A percentile compares a stretch with the other conserved stretches of the same genome.
phyloP scores from a whole-genome alignment of 1,140 invertebrate genomes.

The Halyomorpha halys region DNA sequence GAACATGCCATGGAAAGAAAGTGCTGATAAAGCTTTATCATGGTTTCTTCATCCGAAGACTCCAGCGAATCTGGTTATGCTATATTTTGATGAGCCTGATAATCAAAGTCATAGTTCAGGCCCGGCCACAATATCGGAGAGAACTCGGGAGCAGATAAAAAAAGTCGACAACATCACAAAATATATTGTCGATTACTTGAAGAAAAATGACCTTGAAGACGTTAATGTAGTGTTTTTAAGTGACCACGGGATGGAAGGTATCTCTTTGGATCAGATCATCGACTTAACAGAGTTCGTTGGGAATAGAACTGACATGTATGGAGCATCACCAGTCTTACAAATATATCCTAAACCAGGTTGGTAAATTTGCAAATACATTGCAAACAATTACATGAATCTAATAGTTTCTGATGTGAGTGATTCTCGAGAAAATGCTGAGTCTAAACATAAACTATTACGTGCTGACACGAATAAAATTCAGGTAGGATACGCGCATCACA shows the following conservation, averaged over 20 bases:
- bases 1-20: constrained; percentile 40
- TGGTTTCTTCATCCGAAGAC: constrained; percentile 51
- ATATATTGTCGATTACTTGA: constrained; percentile 46
- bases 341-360: constrained; percentile 45
- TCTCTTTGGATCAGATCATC: constrained; percentile 43
- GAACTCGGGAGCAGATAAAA: constrained; percentile 40
- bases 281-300: constrained; percentile 47
- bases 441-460: too few relatives aligned
- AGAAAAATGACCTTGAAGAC: constrained; percentile 40
- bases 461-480: too few relatives aligned
- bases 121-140: constrained; percentile 34
- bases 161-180: constrained; percentile 46
- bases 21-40: constrained; percentile 49
- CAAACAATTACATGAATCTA: too few relatives aligned
- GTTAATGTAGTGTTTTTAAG: constrained; percentile 59
- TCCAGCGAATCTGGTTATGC: constrained; percentile 50
- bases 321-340: constrained; percentile 40
- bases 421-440: too few relatives aligned
- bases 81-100: constrained; percentile 68
- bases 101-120: constrained; percentile 44
- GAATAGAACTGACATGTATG: constrained; percentile 35
- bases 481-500: too few relatives aligned
- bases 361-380: neutral
- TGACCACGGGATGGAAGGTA: constrained; percentile 61
- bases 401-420: too few relatives aligned